These are phyloP conservation scores for Tipula vernalis DNA, from an alignment of 2,888 invertebrate genomes.

Conservation along the genomic window DNA sequence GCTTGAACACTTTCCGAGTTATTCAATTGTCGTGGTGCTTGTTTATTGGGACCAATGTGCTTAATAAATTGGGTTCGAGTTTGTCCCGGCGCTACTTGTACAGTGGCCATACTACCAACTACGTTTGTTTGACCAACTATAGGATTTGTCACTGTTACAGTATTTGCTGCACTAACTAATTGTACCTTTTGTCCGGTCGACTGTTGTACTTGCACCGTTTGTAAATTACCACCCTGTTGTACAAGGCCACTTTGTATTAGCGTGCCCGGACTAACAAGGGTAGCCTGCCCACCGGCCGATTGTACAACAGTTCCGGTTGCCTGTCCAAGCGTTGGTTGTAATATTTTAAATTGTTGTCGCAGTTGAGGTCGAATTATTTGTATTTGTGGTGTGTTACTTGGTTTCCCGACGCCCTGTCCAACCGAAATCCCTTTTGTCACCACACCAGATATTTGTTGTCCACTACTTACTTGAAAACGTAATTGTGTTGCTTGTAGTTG, in stretches of 20 bases:
- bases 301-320: constrained; percentile 26
- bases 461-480: constrained; percentile 28
- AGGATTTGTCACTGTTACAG: constrained; percentile 19
- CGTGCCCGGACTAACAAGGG: constrained; percentile 30
- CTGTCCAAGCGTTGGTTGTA: constrained; percentile 20
- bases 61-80: constrained; percentile 33
- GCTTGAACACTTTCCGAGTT: constrained; percentile 40
- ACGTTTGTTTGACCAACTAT: constrained; percentile 24
- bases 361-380: constrained; percentile 28
- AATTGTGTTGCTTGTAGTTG: constrained; percentile 33
- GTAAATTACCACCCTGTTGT: constrained; percentile 21
- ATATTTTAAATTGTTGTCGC: constrained; percentile 29
- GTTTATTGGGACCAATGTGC: constrained; percentile 32
- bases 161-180: constrained; percentile 23
- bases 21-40: constrained; percentile 39
- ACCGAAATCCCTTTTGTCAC: constrained; percentile 32
- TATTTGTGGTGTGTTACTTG: constrained; percentile 28
- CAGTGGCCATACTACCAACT: constrained; percentile 34
- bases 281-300: constrained; percentile 27
- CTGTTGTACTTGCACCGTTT: constrained; percentile 29
- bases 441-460: constrained; percentile 27
- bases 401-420: constrained; percentile 28
- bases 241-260: constrained; percentile 32
- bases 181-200: constrained; percentile 31
- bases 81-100: constrained; percentile 38